Evolutionary conservation across 2,888 invertebrate genomes (phyloP).

Genomic region (Ceratothoa steindachneri): DNA sequence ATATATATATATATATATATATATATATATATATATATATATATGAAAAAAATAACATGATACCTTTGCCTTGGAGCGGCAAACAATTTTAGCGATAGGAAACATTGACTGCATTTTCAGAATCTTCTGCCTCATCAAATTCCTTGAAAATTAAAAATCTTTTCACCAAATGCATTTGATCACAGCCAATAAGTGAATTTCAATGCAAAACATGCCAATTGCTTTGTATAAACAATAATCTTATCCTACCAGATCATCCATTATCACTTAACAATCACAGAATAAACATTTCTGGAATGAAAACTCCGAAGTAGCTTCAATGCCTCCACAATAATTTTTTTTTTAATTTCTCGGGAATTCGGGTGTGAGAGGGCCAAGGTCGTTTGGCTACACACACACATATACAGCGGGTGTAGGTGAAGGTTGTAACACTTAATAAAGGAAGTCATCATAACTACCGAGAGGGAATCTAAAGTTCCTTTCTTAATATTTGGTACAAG

Average conservation of each 20-base stretch:
- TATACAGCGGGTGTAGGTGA: not conserved
- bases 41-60: no score
- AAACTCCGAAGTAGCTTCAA: conserved; percentile 41
- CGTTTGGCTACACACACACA: not conserved
- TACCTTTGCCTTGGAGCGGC: conserved; percentile 2
- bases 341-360: not conserved
- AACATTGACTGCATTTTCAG: conserved; percentile 42
- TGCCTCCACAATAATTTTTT: conserved; percentile 19
- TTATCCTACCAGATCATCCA: conserved; percentile 34
- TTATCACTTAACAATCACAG: conserved; percentile 45
- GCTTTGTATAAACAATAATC: conserved; percentile 32
- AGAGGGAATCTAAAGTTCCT: not conserved
- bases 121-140: conserved; percentile 15
- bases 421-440: not conserved
- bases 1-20: no score
- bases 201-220: conserved; percentile 25
- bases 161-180: conserved; percentile 36
- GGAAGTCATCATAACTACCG: not conserved
- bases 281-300: conserved; percentile 43
- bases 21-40: not conserved
- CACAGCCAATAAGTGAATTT: conserved; percentile 40
- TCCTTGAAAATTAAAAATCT: conserved; percentile 15
- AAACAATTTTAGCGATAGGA: not conserved
- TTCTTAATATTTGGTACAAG: conserved; percentile 2
- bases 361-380: not conserved